Percentiles rank a stretch among this genome's conserved stretches.
Conservation (phyloP, 2,888 invertebrate genomes). For the Xestoiulus laeticollis region DNA sequence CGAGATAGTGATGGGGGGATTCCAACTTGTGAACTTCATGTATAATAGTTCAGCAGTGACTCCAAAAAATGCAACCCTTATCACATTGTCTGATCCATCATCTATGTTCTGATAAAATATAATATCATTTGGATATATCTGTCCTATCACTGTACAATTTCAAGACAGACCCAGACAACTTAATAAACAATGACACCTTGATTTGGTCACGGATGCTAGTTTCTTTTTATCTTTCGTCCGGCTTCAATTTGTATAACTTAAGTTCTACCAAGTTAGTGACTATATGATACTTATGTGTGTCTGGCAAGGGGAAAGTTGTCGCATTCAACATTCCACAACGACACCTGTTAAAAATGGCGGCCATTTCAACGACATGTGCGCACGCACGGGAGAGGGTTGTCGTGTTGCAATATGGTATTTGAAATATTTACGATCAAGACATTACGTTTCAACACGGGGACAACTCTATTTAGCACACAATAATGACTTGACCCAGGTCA, state of each 20-base stretch:
- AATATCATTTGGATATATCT: not conserved
- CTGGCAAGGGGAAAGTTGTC: not conserved
- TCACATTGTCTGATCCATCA: too few species aligned
- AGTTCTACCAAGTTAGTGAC: not conserved
- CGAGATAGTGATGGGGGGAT: too few species aligned
- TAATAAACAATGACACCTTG: not conserved
- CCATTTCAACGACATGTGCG: not conserved
- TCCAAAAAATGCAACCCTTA: too few species aligned
- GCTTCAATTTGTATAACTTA: not conserved
- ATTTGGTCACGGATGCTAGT: not conserved
- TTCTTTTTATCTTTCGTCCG: not conserved
- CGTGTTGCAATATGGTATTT: not conserved
- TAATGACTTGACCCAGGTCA: slow-evolving; percentile 50
- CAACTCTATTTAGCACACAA: slow-evolving; percentile 47
- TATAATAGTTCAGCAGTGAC: too few species aligned
- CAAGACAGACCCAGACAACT: not conserved
- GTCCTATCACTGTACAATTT: not conserved
- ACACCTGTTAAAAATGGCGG: not conserved
- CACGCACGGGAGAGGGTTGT: not conserved
- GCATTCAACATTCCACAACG: slow-evolving; percentile 21
- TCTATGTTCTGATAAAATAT: too few species aligned
- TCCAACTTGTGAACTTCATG: too few species aligned
- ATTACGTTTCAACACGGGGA: slow-evolving; percentile 23
- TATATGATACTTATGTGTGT: not conserved
- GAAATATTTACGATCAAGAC: slow-evolving; percentile 43